Base-by-base conservation (phyloP, 2,113 vertebrate genomes). In the Tragelaphus buxtoni region DNA sequence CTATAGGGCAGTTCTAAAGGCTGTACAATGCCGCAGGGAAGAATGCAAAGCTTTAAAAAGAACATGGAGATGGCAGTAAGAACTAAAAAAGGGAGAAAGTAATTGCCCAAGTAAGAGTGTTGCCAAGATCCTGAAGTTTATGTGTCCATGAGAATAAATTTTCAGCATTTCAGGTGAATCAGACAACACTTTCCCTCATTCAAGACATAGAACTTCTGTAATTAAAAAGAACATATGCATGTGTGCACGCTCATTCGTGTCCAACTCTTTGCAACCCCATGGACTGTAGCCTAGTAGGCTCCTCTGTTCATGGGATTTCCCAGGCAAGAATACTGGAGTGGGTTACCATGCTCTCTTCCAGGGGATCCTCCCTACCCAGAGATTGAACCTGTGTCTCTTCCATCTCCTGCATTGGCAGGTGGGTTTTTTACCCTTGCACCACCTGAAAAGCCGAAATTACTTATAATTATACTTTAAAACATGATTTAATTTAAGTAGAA, bases 371-470 rank as follows among this genome's bases (percentile, higher is more conserved):
- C 35, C 9, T 22, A 22, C n/a, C 4, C 65, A 39, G 35, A 69
- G n/a, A 69, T 0, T 39, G 65, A 69, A 69, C n/a, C 65, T 39
- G 20, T 69, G n/a, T 39, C 65, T 69, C n/a, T 69, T 69, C 18
- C n/a, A 69, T 39, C 65, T 69, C 65, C 4, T 39, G 65, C n/a
- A 69, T 22, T 69, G 65, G 18, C n/a, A 69, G 65, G n/a, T 69
- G n/a, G n/a, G n/a, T 12, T 69, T 69, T 69, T 69, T 69, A 69
- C n/a, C 18, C 18, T 69, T 69, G 18, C 4, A 69, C 4, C 9
- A 39, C 18, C n/a, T 69, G 18, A 18, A n/a, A 69, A 22, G 65
- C n/a, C 0, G 0, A 39, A 42, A 7, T 3, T 30, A 49, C 11
- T 91, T 7, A 45, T 63, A 69, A 60, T 4, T 83, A 0, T 74